phyloP scores from a whole-genome alignment of 2,888 invertebrate genomes.

The Cheilosia impressa region DNA sequence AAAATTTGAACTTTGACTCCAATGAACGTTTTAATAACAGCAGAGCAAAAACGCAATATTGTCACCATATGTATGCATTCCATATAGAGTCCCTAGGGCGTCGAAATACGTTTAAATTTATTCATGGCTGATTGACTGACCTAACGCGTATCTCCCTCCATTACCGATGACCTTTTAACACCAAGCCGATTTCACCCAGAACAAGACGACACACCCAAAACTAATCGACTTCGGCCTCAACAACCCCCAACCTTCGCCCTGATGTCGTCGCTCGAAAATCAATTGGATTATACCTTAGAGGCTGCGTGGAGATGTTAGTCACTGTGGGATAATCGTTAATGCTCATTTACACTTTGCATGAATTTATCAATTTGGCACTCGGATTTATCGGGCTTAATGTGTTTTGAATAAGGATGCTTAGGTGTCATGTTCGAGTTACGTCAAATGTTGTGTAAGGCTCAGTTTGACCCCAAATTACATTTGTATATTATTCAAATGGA shows the following conservation, averaged over 20 bases:
- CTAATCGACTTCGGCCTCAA: conserved; percentile 15
- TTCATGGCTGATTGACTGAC: not conserved
- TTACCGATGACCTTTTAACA: conserved; percentile 23
- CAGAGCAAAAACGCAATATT: no score
- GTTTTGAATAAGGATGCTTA: not conserved
- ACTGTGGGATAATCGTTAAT: conserved; percentile 23
- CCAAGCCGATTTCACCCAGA: not conserved
- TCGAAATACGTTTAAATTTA: no score
- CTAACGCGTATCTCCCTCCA: conserved; percentile 26
- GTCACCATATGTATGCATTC: no score
- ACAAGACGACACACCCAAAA: not conserved
- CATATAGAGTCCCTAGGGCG: no score
- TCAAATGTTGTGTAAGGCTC: not conserved
- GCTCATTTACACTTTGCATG: conserved; percentile 27
- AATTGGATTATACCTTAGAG: conserved; percentile 23
- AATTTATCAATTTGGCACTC: conserved; percentile 45
- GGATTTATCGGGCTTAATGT: conserved; percentile 5
- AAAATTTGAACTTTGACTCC: no score
- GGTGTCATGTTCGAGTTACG: conserved; percentile 32
- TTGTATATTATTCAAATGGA: not conserved
- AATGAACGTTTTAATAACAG: no score
- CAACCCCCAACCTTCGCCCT: not conserved
- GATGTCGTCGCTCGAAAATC: conserved; percentile 15
- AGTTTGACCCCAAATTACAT: not conserved
- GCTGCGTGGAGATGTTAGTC: conserved; percentile 15